These are phyloP conservation scores for Potorous gilbertii DNA, from an alignment of 2,797 vertebrate genomes.

Conservation along the genomic window DNA sequence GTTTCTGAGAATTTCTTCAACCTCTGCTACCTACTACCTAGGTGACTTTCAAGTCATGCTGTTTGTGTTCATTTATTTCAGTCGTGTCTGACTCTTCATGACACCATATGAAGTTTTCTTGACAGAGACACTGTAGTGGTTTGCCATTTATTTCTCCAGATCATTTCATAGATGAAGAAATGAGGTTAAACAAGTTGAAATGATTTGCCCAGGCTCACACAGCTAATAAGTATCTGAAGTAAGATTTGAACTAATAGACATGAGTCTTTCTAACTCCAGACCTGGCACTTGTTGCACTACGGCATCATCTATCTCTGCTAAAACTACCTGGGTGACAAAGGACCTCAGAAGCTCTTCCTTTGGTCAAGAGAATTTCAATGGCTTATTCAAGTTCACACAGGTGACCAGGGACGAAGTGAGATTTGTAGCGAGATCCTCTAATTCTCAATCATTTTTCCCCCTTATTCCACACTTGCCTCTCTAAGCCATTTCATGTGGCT, in stretches of 20 bases:
- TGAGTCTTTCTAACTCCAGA: background rate
- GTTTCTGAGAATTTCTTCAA: background rate
- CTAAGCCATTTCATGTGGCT: background rate
- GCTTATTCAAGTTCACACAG: background rate
- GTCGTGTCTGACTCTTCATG: background rate
- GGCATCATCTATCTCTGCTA: background rate
- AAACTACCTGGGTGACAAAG: background rate
- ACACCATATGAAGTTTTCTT: background rate
- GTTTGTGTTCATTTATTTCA: background rate
- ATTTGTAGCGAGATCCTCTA: background rate
- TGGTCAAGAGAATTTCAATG: background rate
- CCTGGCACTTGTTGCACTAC: background rate
- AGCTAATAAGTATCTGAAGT: background rate
- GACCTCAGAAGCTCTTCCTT: background rate
- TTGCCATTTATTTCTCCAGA: background rate
- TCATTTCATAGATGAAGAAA: background rate
- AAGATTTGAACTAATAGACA: background rate
- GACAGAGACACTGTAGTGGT: background rate
- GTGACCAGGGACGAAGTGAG: background rate
- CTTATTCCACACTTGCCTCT: background rate
- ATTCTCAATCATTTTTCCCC: background rate
- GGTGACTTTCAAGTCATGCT: background rate
- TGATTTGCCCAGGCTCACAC: background rate
- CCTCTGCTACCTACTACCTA: background rate
- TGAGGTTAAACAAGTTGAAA: background rate